phyloP scores from a whole-genome alignment of 2,113 vertebrate genomes.

The human (Homo sapiens) region DNA sequence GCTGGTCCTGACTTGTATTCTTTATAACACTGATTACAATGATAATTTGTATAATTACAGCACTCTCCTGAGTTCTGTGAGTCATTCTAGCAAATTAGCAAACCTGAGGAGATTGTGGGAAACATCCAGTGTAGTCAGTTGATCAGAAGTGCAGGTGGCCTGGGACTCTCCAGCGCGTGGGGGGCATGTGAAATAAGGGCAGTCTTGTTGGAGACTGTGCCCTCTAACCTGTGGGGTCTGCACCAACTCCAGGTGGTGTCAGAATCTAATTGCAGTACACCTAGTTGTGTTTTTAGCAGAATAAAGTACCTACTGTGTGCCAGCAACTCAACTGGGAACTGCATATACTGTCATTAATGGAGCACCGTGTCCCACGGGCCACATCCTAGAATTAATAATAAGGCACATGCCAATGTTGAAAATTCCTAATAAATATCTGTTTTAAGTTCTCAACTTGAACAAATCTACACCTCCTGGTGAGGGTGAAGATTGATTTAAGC shows the following conservation, averaged over 20 bases:
- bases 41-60: too few species aligned
- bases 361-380: too few species aligned
- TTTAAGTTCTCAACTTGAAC: neutral
- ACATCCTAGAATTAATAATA: neutral
- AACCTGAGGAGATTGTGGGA: neutral
- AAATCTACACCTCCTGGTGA: neutral
- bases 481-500: neutral
- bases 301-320: neutral
- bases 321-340: neutral
- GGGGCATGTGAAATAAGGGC: neutral
- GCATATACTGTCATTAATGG: accelerated
- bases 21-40: neutral
- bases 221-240: neutral
- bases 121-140: neutral
- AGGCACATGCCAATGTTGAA: neutral
- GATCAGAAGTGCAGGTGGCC: neutral
- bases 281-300: neutral
- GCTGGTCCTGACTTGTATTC: neutral
- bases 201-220: neutral
- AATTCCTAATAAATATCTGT: neutral
- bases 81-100: neutral
- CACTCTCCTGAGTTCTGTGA: neutral
- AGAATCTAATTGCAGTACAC: accelerated
- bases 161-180: neutral
- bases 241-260: neutral